These are phyloP conservation scores for Leptonema lineaticorne DNA, from an alignment of 1,140 invertebrate species.

Conservation along the genomic window DNA sequence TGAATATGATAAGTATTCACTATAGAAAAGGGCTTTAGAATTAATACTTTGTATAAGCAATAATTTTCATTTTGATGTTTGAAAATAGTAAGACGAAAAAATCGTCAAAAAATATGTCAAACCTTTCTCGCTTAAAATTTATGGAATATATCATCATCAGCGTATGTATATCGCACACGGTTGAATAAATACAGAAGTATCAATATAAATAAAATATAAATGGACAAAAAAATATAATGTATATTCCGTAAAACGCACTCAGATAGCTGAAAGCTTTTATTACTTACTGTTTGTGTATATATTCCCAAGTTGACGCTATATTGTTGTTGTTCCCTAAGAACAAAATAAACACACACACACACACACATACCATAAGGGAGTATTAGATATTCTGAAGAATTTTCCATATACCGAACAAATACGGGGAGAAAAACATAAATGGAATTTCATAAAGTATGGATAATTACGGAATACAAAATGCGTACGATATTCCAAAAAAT, in stretches of 20 bases:
- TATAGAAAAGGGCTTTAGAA: too few species aligned
- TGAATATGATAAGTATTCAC: too few species aligned
- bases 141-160: neutral
- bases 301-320: conserved; percentile 7
- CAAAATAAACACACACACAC: conserved; percentile 9
- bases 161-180: neutral
- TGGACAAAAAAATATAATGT: conserved; percentile 4
- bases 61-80: neutral
- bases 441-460: neutral
- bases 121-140: neutral
- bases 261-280: conserved; percentile 9
- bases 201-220: neutral
- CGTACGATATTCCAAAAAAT: neutral
- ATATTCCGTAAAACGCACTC: neutral
- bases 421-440: neutral
- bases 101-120: neutral
- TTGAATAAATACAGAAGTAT: neutral
- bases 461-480: neutral
- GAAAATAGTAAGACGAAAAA: neutral
- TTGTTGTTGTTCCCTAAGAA: conserved; percentile 16
- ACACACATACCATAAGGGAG: too few species aligned
- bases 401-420: neutral
- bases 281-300: neutral
- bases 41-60: too few species aligned
- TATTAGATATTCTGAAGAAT: neutral